Conservation (phyloP, 1,140 invertebrate species). For the Hydropsyche tenuis region DNA sequence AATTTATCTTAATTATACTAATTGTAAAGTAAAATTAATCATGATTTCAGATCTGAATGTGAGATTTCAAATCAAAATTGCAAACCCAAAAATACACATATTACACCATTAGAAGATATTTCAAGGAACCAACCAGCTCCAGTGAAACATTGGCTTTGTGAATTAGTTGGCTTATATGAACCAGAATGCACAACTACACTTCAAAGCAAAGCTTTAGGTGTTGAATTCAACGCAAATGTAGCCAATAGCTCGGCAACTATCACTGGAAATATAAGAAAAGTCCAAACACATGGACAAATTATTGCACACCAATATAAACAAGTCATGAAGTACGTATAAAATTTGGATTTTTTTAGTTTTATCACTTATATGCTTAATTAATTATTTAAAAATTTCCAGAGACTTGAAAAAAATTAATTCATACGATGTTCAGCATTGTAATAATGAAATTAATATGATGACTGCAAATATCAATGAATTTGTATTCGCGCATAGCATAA, state of each 20-base stretch:
- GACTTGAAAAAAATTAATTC: slow-evolving; percentile 55
- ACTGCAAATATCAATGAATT: slow-evolving; percentile 60
- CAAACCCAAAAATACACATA: background rate
- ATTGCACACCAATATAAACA: slow-evolving; percentile 62
- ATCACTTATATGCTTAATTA: too few species aligned
- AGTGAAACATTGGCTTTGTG: slow-evolving; percentile 70
- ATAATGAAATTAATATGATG: slow-evolving; percentile 47
- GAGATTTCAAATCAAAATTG: background rate
- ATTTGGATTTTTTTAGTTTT: slow-evolving; percentile 10
- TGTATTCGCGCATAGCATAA: slow-evolving; percentile 61
- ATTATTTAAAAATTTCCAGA: slow-evolving; percentile 47
- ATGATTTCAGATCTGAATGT: background rate
- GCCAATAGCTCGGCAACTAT: slow-evolving; percentile 61
- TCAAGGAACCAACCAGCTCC: slow-evolving; percentile 59
- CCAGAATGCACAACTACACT: slow-evolving; percentile 82
- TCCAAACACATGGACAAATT: slow-evolving; percentile 62
- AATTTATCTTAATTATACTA: background rate
- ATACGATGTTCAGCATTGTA: slow-evolving; percentile 58
- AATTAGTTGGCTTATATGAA: slow-evolving; percentile 71
- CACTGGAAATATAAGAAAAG: slow-evolving; percentile 62
- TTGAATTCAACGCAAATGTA: slow-evolving; percentile 62
- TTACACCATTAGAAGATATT: slow-evolving; percentile 55
- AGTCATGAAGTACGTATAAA: slow-evolving; percentile 59
- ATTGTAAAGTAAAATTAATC: background rate
- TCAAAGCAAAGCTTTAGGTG: slow-evolving; percentile 77